Base-by-base conservation (phyloP, 2,113 vertebrate species). In the Grammomys dolichurus region DNA sequence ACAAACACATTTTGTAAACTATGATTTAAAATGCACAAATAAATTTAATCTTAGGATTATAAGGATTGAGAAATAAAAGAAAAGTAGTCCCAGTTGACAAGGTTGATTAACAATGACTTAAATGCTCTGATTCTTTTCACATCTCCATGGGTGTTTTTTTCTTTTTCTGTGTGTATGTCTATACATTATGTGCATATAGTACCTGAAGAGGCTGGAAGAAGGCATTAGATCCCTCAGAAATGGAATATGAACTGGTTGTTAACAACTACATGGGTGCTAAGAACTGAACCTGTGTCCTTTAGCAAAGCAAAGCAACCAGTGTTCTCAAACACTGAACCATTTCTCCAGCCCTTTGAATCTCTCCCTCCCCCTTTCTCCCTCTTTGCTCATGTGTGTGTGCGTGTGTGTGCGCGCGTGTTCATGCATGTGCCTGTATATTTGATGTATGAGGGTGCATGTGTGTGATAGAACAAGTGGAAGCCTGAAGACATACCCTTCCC, bases 81-180 rank as follows among this genome's bases (percentile, higher is more conserved):
- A 93, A 90, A 73, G 91, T 28, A 26, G 90, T 70, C 81, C 92
- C 76, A 51, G 33, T 28, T 69, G 81, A 80, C 67, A 63, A 95
- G 67, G 56, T 48, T 28, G n/a, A 26, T 69, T 13, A 95, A 46
- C 46, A 89, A 75, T 81, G 80, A 70, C 88, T 76, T 36, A 69
- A 84, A 81, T 86, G 87, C 90, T 78, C 33, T 91, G 77, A 82
- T 63, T 84, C 13, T 63, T 84, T 28, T 63, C 17, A 43, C 28
- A 40, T 26, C n/a, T 43, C 28, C 81, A 63, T 31, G n/a, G 14
- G 58, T 22, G n/a, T 16, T 16, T 43, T 84, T 82, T 16, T 43
- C 43, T 82, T 82, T 82, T 63, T 28, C 81, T 84, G 14, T 16
- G 28, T 63, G 24, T 84, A 19, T 84, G 56, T n/a, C n/a, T 43